Conservation (phyloP, 2,797 vertebrate species). For the Gymnodraco acuticeps region DNA sequence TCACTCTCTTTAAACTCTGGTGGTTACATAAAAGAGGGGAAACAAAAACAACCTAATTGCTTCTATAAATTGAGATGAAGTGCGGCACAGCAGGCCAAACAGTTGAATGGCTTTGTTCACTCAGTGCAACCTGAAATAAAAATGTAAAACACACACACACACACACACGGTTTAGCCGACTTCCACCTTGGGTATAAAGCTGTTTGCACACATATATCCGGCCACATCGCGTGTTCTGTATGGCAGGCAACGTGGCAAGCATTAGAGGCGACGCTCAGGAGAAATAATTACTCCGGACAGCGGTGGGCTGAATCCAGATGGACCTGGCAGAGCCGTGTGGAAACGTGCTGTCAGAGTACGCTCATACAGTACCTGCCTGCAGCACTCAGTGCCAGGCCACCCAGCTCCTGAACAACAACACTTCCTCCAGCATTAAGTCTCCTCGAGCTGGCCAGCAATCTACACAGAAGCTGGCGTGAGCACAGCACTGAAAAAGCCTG, state of each 20-base stretch:
- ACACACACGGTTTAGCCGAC: constrained; percentile 15
- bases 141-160: background rate
- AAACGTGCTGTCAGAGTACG: constrained; percentile 66
- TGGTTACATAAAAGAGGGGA: constrained; percentile 74
- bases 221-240: constrained; percentile 18
- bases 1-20: constrained; percentile 55
- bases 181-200: constrained; percentile 34
- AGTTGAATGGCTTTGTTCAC: constrained; percentile 57
- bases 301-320: constrained; percentile 73
- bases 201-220: constrained; percentile 14
- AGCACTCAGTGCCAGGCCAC: constrained; percentile 36
- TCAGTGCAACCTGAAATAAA: constrained; percentile 46
- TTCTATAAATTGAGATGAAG: constrained; percentile 82
- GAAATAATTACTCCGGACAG: constrained; percentile 78
- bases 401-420: constrained; percentile 39
- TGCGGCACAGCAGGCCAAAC: constrained; percentile 55
- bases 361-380: constrained; percentile 44
- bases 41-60: constrained; percentile 77
- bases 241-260: constrained; percentile 23
- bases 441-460: constrained; percentile 40
- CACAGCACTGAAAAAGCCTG: background rate
- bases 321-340: constrained; percentile 59
- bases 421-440: constrained; percentile 40
- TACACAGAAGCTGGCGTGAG: constrained; percentile 33
- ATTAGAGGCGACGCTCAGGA: constrained; percentile 53